phyloP scores from a whole-genome alignment of 1,140 invertebrate species.

The Drosophila malerkotliana region DNA sequence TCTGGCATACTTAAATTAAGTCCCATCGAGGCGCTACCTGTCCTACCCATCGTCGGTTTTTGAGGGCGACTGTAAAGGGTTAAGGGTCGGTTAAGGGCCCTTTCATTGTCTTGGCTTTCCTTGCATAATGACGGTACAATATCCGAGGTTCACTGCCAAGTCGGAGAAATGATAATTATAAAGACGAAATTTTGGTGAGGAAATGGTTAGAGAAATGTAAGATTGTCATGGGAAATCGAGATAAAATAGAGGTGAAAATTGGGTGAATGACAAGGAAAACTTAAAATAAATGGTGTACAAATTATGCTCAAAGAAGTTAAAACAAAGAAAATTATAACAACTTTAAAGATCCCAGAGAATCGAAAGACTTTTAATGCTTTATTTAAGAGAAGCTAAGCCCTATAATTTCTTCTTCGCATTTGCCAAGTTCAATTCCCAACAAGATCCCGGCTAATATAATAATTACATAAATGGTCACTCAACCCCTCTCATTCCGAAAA shows the following conservation, averaged over 20 bases:
- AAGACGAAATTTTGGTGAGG: conserved; percentile 25
- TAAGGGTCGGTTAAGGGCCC: conserved; percentile 6
- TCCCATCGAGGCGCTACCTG: conserved; percentile 49
- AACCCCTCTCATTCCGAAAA: conserved; percentile 36
- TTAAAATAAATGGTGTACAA: not conserved
- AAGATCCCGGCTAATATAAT: conserved; percentile 17
- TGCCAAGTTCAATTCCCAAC: not conserved
- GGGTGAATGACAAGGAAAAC: conserved; percentile 1
- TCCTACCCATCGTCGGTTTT: conserved; percentile 3
- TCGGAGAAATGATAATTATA: conserved; percentile 64
- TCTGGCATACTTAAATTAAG: conserved; percentile 42
- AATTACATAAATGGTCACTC: conserved; percentile 33
- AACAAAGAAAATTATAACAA: not conserved
- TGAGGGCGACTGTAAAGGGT: conserved; percentile 8
- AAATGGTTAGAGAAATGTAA: conserved; percentile 21
- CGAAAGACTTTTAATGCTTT: not conserved
- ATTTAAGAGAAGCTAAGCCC: not conserved
- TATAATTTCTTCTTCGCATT: not conserved
- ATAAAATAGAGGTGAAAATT: conserved; percentile 16
- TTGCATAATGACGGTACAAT: conserved; percentile 20
- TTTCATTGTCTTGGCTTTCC: conserved; percentile 29
- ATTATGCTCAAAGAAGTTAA: not conserved
- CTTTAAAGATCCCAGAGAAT: not conserved
- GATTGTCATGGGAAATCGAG: conserved; percentile 42
- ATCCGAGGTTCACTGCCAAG: conserved; percentile 20